phyloP scores from a whole-genome alignment of 1,140 invertebrate species.

The Drosophila sturtevanti region DNA sequence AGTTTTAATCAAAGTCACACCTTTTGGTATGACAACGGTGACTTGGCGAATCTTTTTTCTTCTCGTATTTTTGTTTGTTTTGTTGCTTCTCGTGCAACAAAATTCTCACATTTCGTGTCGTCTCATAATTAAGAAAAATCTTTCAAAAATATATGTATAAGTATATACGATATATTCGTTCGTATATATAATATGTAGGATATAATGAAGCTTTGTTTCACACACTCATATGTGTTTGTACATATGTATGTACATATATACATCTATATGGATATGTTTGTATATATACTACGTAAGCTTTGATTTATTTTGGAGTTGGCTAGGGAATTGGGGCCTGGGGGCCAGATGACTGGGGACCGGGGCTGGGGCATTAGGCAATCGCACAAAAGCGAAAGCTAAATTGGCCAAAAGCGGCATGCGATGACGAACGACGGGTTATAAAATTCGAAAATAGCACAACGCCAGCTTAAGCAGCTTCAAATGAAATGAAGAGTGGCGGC shows the following conservation, averaged over 20 bases:
- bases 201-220: constrained; percentile 49
- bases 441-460: constrained; percentile 69
- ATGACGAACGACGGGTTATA: constrained; percentile 44
- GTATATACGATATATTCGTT: background rate
- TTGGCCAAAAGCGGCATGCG: constrained; percentile 71
- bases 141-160: constrained; percentile 57
- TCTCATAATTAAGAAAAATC: constrained; percentile 79
- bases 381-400: constrained; percentile 78
- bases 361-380: constrained; percentile 68
- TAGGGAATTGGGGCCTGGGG: constrained; percentile 20
- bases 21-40: constrained; percentile 25
- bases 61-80: constrained; percentile 17
- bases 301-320: constrained; percentile 70
- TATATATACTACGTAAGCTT: constrained; percentile 61
- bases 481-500: constrained; percentile 50
- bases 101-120: constrained; percentile 74
- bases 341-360: constrained; percentile 16
- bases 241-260: constrained; percentile 27
- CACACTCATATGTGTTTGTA: constrained; percentile 8
- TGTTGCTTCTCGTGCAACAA: constrained; percentile 28
- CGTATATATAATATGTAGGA: background rate
- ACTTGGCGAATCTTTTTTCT: constrained; percentile 42
- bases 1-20: constrained; percentile 65
- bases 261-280: no score
- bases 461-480: constrained; percentile 43